Evolutionary conservation across 1,140 invertebrate species (phyloP).

Genomic region (Papilio polyxenes): DNA sequence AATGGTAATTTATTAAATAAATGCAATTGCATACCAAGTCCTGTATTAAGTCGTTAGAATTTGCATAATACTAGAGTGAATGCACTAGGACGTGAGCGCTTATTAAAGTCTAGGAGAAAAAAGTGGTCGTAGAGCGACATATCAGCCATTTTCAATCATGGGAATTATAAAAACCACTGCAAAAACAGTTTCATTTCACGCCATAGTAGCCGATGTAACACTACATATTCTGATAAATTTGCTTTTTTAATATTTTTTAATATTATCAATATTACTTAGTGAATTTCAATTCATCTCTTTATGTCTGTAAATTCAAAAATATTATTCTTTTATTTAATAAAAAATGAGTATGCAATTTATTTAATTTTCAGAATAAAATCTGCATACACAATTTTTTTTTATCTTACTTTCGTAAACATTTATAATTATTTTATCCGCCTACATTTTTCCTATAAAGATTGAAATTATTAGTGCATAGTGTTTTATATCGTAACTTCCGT

Average conservation of each 20-base stretch:
- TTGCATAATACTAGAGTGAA: slow-evolving; percentile 29
- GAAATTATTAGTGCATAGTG: background rate
- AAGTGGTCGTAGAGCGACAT: slow-evolving; percentile 7
- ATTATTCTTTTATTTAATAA: background rate
- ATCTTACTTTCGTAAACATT: no score
- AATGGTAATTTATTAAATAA: slow-evolving; percentile 23
- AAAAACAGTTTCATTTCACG: slow-evolving; percentile 4
- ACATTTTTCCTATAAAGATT: background rate
- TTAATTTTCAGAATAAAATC: no score
- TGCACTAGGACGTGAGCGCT: slow-evolving; percentile 6
- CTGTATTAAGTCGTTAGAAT: slow-evolving; percentile 30
- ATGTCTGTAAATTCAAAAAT: background rate
- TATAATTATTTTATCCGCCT: background rate
- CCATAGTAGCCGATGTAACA: background rate
- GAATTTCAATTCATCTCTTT: background rate
- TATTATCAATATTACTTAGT: background rate
- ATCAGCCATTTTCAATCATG: background rate
- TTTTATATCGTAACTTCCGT: background rate
- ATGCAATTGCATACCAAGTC: background rate
- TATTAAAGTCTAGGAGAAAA: slow-evolving; percentile 22
- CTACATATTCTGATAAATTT: background rate
- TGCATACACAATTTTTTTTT: no score
- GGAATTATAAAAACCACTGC: slow-evolving; percentile 3
- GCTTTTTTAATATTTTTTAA: background rate
- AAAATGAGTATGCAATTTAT: no score